Conservation (phyloP, 2,797 vertebrate genomes). For the Microctenopoma stevenorrisi region DNA sequence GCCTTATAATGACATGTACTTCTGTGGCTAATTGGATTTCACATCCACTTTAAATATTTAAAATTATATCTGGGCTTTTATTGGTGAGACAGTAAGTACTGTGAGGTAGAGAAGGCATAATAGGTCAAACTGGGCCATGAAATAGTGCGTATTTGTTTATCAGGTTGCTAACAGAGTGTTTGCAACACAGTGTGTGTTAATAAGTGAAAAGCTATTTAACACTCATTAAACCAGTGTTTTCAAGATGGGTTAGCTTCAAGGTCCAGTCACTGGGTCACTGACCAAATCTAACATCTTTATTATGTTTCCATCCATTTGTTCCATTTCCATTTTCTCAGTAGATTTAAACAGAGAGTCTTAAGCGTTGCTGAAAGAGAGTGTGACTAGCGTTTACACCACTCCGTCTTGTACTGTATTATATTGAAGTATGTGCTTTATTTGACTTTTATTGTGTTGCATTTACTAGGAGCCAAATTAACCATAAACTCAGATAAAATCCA, state of each 20-base stretch:
- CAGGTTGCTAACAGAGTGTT: not conserved
- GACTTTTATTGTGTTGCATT: no score
- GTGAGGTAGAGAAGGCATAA: not conserved
- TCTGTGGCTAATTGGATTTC: conserved; percentile 36
- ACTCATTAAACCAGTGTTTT: not conserved
- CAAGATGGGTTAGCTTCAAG: not conserved
- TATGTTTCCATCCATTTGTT: not conserved
- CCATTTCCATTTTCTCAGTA: not conserved
- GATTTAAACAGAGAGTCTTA: not conserved
- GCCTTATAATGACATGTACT: conserved; percentile 16
- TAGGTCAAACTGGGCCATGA: not conserved
- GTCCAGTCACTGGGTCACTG: not conserved
- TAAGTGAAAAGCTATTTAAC: not conserved
- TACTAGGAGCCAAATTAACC: no score
- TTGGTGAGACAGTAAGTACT: not conserved
- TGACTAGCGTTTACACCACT: no score
- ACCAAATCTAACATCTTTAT: not conserved
- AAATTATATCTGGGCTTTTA: conserved; percentile 1
- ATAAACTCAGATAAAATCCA: no score
- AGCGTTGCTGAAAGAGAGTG: no score
- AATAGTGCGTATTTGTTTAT: not conserved
- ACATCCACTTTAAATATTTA: not conserved
- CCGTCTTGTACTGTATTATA: no score
- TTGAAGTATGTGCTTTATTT: no score
- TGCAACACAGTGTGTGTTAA: not conserved